Percentiles rank a stretch among this genome's conserved stretches.
phyloP scores from a whole-genome alignment of 2,888 invertebrate species.

The Meganola albula region DNA sequence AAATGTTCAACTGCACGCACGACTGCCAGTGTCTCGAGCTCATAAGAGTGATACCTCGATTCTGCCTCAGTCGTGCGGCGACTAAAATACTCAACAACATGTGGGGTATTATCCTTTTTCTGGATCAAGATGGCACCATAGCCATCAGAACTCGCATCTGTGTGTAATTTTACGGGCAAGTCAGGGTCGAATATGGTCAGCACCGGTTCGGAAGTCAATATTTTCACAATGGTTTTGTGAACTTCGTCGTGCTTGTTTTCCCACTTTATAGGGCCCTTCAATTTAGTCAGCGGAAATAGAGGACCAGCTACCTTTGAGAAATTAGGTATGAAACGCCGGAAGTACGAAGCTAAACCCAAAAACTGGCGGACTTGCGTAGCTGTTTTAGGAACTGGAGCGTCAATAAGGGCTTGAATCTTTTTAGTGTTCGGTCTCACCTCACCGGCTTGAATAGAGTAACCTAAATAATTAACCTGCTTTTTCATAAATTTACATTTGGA shows the following conservation, averaged over 20 bases:
- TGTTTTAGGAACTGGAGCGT: neutral
- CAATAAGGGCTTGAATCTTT: neutral
- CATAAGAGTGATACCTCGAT: conserved; percentile 24
- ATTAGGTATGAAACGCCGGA: neutral
- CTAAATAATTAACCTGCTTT: neutral
- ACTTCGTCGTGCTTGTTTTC: neutral
- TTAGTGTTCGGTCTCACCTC: neutral
- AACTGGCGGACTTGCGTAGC: neutral
- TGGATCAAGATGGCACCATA: conserved; percentile 28
- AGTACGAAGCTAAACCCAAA: neutral
- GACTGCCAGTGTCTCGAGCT: conserved; percentile 28
- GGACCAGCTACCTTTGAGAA: too few relatives aligned
- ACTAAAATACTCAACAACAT: conserved; percentile 27
- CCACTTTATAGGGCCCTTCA: neutral
- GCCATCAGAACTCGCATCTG: conserved; percentile 26
- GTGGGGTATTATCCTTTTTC: conserved; percentile 11
- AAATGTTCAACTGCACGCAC: conserved; percentile 11
- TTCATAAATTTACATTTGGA: neutral
- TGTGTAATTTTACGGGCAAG: conserved; percentile 17
- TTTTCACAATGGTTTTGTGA: neutral
- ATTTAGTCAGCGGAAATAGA: neutral
- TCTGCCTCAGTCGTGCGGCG: conserved; percentile 20
- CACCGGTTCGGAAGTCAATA: conserved; percentile 21
- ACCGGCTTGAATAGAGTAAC: neutral
- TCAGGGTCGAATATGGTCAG: conserved; percentile 24